Evolutionary conservation across 2,888 invertebrate genomes (phyloP), one percentile per base, ranked within the genome.

Genomic region (Napeogenes inachia): DNA sequence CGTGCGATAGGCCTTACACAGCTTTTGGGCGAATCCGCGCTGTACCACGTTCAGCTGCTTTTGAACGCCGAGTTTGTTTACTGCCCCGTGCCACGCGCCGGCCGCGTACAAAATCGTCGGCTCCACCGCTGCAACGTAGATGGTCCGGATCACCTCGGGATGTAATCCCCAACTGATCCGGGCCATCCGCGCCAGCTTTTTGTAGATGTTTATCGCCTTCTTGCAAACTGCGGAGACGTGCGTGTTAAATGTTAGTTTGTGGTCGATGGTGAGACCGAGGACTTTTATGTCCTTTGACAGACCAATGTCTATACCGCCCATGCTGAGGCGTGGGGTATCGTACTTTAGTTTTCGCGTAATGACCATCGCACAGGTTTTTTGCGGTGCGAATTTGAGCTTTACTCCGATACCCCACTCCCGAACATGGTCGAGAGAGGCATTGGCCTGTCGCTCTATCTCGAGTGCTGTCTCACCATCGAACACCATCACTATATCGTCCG

Each of bases 51-150:
- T 35, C 10, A 68, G 45, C 13, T 63, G 62, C n/a, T 63, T 61
- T 35, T 30, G 56, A 0, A 63, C 30, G 3, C 50, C 45, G 21
- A 59, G 38, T n/a, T 56, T 59, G 3, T 59, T n/a, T 2, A 46
- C 56, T 21, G 69, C 62, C 21, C 56, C 13, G 33, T 46, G 42
- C 68, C 68, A 66, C 2, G 54, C 65, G 42, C 63, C 61, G 1
- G 64, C 54, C 4, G 68, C 68, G n/a, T 70, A 70, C 54, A 67
- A 4, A 2, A 66, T 57, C 1, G 65, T 60, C 0, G 67, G 67
- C 35, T 68, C 70, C 2, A 67, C 56, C 4, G 59, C 64, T 13
- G 67, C 59, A 3, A 58, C 47, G 32, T 67, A 65, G 2, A 64
- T 61, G 2, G 62, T 67, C 45, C 62, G 60, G 0, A 56, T 61